Percentiles rank a stretch among this genome's conserved stretches.
These are phyloP conservation scores for Drosophila auraria DNA, from an alignment of 1,140 invertebrate genomes.

Conservation along the genomic window DNA sequence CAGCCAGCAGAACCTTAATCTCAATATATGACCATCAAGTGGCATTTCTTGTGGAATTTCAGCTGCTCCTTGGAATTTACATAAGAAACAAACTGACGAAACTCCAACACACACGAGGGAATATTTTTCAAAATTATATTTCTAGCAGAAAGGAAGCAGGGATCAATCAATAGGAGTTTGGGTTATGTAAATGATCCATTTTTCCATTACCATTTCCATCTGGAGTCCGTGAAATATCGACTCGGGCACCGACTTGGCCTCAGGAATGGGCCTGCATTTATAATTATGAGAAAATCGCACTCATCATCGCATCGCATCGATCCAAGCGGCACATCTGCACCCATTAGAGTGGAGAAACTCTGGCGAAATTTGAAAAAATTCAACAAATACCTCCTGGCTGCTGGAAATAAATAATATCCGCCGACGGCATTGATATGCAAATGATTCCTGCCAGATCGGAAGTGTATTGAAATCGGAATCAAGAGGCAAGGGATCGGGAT, in stretches of 20 bases:
- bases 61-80: conserved; percentile 38
- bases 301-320: conserved; percentile 6
- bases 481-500: conserved; percentile 7
- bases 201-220: conserved; percentile 19
- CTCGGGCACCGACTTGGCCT: conserved; percentile 6
- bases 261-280: conserved; percentile 41
- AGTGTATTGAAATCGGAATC: conserved; percentile 56
- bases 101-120: conserved; percentile 5
- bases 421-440: conserved; percentile 61
- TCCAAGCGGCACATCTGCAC: conserved; percentile 42
- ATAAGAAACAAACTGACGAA: conserved; percentile 46
- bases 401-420: conserved; percentile 64
- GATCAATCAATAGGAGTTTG: conserved; percentile 47
- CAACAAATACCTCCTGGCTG: conserved; percentile 28
- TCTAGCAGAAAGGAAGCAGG: not conserved
- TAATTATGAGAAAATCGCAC: conserved; percentile 59
- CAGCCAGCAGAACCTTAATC: not conserved
- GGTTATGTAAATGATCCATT: conserved; percentile 43
- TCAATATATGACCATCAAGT: conserved; percentile 24
- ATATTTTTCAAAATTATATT: not conserved
- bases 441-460: conserved; percentile 41
- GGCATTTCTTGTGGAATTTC: conserved; percentile 13
- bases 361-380: conserved; percentile 32
- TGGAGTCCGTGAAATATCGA: conserved; percentile 41
- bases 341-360: conserved; percentile 20